Evolutionary conservation across 2,113 vertebrate genomes (phyloP).

Genomic region (Syrrhaptes paradoxus): DNA sequence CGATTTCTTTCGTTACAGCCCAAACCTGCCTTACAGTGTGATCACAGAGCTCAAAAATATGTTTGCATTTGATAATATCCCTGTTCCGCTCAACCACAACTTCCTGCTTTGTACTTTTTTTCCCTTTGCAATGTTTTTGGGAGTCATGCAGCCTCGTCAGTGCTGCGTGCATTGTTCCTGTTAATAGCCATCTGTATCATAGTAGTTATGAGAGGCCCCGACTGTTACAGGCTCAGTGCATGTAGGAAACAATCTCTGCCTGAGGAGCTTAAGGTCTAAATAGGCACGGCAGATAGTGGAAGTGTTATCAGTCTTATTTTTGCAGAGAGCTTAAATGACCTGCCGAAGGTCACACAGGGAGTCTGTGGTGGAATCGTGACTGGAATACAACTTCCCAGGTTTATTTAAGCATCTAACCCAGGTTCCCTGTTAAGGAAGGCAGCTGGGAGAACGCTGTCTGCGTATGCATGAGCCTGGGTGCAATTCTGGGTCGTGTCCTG

Average conservation of each 20-base stretch:
- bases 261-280: conserved; percentile 33
- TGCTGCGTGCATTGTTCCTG: background rate
- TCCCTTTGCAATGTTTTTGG: background rate
- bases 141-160: background rate
- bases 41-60: conserved; percentile 7
- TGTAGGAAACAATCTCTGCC: background rate
- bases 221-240: background rate
- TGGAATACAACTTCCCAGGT: background rate
- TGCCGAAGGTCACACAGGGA: conserved; percentile 16
- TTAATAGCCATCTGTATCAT: background rate
- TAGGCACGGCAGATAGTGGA: conserved; percentile 20
- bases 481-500: background rate
- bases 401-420: background rate
- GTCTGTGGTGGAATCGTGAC: background rate
- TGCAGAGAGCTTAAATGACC: conserved; percentile 37
- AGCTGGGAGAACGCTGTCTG: background rate
- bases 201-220: background rate
- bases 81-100: background rate
- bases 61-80: conserved; percentile 18
- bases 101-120: background rate
- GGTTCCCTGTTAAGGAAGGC: background rate
- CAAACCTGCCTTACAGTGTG: background rate
- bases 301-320: conserved; percentile 28
- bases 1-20: background rate
- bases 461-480: background rate